Conservation (phyloP, 2,888 invertebrate genomes). For the Phyto melanocephala region DNA sequence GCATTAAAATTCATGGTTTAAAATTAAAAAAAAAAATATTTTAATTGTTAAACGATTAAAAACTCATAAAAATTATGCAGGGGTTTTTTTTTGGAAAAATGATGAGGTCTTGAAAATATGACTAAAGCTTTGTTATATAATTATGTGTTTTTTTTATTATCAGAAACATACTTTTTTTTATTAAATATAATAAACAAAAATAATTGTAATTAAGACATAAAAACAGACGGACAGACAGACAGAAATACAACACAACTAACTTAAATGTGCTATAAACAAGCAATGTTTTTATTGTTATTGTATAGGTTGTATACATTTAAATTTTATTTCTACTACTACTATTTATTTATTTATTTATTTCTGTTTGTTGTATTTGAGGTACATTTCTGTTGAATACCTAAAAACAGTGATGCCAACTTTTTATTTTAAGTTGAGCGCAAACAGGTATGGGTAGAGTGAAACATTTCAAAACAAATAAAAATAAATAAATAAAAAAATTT, state of each 20-base stretch:
- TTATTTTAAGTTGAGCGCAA: too few species aligned
- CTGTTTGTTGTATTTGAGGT: conserved; percentile 25
- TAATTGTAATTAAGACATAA: conserved; percentile 30
- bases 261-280: conserved; percentile 15
- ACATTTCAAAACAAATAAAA: too few species aligned
- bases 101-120: background rate
- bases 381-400: conserved; percentile 45
- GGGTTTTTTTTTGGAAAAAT: background rate
- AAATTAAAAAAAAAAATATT: background rate
- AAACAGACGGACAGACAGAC: conserved; percentile 12
- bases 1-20: background rate
- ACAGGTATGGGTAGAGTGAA: too few species aligned
- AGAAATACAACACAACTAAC: background rate
- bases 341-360: conserved; percentile 7
- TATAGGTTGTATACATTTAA: background rate
- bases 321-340: conserved; percentile 4
- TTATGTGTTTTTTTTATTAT: background rate
- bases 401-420: too few species aligned
- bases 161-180: background rate
- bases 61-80: background rate
- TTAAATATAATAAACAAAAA: conserved; percentile 32
- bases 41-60: conserved; percentile 12
- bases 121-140: background rate
- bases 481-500: too few species aligned
- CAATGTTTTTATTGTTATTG: conserved; percentile 3